Conservation (phyloP, 2,797 vertebrate genomes). For the Scleropages formosus region DNA sequence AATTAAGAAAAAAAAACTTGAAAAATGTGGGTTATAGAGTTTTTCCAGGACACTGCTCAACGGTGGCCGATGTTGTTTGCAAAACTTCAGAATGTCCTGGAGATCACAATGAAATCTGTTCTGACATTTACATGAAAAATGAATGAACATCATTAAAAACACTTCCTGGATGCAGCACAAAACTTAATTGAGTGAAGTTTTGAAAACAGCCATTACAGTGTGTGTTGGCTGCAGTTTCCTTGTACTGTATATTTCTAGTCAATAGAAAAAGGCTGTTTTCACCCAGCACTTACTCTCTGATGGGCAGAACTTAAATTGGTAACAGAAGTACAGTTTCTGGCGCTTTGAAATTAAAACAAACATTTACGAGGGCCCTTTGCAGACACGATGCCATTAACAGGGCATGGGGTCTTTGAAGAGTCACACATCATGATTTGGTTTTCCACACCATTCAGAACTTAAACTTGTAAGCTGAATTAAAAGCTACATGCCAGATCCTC, state of each 20-base stretch:
- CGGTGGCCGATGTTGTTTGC: not conserved
- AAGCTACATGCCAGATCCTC: not conserved
- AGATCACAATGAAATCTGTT: conserved; percentile 3
- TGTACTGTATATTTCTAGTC: conserved; percentile 9
- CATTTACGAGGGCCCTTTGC: conserved; percentile 8
- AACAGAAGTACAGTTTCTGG: conserved; percentile 5
- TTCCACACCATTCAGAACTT: conserved; percentile 6
- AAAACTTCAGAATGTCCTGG: not conserved
- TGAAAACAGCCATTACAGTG: not conserved
- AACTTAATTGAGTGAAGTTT: not conserved
- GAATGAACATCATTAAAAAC: conserved; percentile 2
- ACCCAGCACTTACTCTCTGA: not conserved
- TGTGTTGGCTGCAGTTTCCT: conserved; percentile 5
- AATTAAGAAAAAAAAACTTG: not conserved
- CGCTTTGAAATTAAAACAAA: conserved; percentile 6
- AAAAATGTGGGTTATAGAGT: not conserved
- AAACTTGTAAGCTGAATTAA: not conserved
- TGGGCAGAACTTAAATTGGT: not conserved
- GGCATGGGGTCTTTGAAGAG: not conserved
- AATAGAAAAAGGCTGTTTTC: not conserved
- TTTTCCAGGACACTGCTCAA: conserved; percentile 15
- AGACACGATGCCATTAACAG: conserved; percentile 11
- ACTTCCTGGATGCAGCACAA: not conserved
- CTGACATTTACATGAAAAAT: conserved; percentile 9
- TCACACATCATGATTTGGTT: conserved; percentile 1